phyloP scores from a whole-genome alignment of 2,888 invertebrate genomes.

The Polydrusus tereticollis region DNA sequence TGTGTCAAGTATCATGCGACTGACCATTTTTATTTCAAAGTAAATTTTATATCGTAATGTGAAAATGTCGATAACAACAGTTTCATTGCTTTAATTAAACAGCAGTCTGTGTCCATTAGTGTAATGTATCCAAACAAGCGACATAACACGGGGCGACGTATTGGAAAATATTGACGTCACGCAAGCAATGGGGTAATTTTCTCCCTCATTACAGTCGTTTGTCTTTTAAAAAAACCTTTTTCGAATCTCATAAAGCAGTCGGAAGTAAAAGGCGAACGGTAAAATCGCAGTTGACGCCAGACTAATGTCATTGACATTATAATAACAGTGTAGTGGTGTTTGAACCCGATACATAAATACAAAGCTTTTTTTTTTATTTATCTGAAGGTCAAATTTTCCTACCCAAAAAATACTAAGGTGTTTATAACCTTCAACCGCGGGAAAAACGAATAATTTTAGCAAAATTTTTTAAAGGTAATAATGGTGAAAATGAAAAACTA shows the following conservation, averaged over 20 bases:
- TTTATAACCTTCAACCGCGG: too few species aligned
- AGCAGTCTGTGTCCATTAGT: not conserved
- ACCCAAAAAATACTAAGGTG: too few species aligned
- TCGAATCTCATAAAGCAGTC: not conserved
- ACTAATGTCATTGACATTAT: not conserved
- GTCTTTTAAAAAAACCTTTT: not conserved
- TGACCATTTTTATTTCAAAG: not conserved
- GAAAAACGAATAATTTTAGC: too few species aligned
- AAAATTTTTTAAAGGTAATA: too few species aligned
- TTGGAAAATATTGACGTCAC: constrained; percentile 6
- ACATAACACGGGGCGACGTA: not conserved
- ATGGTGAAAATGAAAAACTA: too few species aligned
- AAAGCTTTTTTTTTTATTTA: too few species aligned
- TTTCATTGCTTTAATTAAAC: not conserved
- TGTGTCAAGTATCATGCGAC: not conserved
- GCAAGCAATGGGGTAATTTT: constrained; percentile 10
- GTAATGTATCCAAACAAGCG: not conserved
- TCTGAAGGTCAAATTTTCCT: too few species aligned
- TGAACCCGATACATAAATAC: not conserved
- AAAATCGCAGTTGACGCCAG: not conserved
- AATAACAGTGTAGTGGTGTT: not conserved
- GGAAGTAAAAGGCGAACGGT: not conserved
- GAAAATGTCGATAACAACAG: not conserved
- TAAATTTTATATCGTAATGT: not conserved
- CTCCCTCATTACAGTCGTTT: constrained; percentile 5